Percentiles rank a stretch among this genome's conserved stretches.
phyloP scores from a whole-genome alignment of 1,140 invertebrate species.

The Grapholita molesta region DNA sequence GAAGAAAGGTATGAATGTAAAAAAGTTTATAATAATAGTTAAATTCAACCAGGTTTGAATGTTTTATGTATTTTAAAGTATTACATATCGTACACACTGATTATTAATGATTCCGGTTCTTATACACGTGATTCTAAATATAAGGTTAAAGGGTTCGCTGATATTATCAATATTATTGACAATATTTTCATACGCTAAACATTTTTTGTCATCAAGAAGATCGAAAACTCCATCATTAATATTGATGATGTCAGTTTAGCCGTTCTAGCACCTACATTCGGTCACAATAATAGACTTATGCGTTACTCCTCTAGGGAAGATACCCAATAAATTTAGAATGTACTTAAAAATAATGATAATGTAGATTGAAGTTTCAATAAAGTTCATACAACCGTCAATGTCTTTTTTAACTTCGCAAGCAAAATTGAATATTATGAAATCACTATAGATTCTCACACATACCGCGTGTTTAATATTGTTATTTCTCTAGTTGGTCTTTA shows the following conservation, averaged over 20 bases:
- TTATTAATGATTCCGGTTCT: background rate
- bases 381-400: conserved; percentile 35
- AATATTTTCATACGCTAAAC: background rate
- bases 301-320: conserved; percentile 46
- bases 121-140: background rate
- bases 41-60: background rate
- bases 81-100: background rate
- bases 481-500: conserved; percentile 71
- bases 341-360: conserved; percentile 48
- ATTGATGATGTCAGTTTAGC: background rate
- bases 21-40: background rate
- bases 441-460: conserved; percentile 68
- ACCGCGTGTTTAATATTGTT: conserved; percentile 23
- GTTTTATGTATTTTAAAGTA: background rate
- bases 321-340: conserved; percentile 76
- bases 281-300: conserved; percentile 20
- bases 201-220: background rate
- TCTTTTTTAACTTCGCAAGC: conserved; percentile 63
- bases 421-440: conserved; percentile 68
- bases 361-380: conserved; percentile 55
- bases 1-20: background rate
- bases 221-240: background rate
- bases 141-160: background rate
- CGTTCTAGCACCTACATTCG: conserved; percentile 23
- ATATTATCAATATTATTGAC: background rate